Conservation (phyloP, 2,888 invertebrate genomes). For the Acheta domesticus region DNA sequence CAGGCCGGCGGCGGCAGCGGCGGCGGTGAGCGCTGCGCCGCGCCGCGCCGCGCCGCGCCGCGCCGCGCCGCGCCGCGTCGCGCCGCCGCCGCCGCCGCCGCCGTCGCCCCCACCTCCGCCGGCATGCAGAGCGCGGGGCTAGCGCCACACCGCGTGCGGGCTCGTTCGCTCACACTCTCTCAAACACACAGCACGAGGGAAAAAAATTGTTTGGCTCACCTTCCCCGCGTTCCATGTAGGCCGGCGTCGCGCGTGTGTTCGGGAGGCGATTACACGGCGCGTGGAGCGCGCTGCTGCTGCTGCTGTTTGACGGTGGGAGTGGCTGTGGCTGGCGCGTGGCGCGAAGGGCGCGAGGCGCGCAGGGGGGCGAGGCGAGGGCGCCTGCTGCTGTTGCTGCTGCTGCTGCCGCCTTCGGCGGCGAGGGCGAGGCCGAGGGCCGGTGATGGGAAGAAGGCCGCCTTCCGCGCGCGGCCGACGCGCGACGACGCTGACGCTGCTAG, state of each 20-base stretch:
- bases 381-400: no score
- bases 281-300: not conserved
- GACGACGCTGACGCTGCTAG: not conserved
- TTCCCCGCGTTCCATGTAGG: conserved; percentile 18
- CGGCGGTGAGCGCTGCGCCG: not conserved
- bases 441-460: not conserved
- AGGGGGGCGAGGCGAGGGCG: no score
- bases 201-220: not conserved
- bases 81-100: not conserved
- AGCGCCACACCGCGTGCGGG: no score
- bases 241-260: not conserved
- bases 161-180: no score
- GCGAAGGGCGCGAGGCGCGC: no score
- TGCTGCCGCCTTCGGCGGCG: no score
- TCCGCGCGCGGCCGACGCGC: not conserved
- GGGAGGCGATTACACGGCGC: not conserved
- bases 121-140: no score
- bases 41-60: not conserved
- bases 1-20: no score
- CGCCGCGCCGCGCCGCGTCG: not conserved
- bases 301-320: not conserved
- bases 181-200: no score
- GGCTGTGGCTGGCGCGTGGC: not conserved
- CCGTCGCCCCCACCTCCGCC: not conserved
- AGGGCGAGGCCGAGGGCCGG: no score